Base-by-base conservation (phyloP, 1,140 invertebrate species). In the Aradophagus sp. region DNA sequence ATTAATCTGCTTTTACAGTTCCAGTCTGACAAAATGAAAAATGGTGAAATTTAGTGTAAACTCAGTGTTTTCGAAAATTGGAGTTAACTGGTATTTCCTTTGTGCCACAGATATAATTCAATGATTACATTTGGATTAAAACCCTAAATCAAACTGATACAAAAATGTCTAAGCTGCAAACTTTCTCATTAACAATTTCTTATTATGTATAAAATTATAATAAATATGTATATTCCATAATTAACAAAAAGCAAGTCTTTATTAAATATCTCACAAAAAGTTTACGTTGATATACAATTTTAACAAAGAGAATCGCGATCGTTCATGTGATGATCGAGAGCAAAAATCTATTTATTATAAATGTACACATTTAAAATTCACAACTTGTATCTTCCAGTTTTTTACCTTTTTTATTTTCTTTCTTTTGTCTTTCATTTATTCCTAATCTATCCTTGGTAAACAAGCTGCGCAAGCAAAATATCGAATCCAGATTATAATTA, bases 221-320 rank as follows among this genome's bases (percentile, higher is more conserved):
- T 47, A 47, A 65, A 65, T 50, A 44, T 26, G 1, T 48, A 47
- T 13, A 48, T 39, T 20, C 17, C 29, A 12, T 48, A 34, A 44
- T 5, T 69, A 69, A 69, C 66, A 69, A 69, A 68, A 69, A 69
- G 56, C 66, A 69, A 69, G 48, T 69, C 44, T 62, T 69, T 69
- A 69, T 69, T 69, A 69, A 69, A 69, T 69, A 69, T 69, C 11
- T 61, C 50, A 61, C 56, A 62, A 62, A 61, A 69, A 50, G 48
- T 69, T 62, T 69, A 56, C 48, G 56, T 55, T 16, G 42, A 69
- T 69, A 69, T 69, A 69, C 56, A 61, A 61, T 61, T 68, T 68
- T 56, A 69, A 69, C 66, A 69, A 36, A 69, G 35, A 56, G 50
- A 69, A 61, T 69, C 31, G 42, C 55, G 36, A 50, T 56, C 23